These are phyloP conservation scores for Pelodiscus sinensis DNA, from an alignment of 2,113 vertebrate genomes.

Conservation along the genomic window DNA sequence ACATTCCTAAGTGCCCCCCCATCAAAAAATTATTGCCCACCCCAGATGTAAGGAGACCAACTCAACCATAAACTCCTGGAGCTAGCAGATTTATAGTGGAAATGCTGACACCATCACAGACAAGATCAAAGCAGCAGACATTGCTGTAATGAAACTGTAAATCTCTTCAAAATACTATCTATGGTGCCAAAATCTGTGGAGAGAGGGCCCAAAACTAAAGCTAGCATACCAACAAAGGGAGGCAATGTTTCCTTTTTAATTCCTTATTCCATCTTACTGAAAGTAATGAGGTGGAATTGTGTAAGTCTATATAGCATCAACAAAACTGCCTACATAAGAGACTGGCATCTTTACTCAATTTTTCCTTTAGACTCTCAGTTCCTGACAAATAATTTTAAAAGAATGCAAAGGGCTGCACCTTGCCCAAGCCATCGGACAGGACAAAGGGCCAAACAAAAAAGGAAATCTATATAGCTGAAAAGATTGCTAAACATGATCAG, in stretches of 20 bases:
- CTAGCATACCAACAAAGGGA: background rate
- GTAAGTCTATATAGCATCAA: background rate
- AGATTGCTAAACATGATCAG: background rate
- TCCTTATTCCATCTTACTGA: background rate
- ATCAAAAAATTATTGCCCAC: too few relatives aligned
- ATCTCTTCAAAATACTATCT: background rate
- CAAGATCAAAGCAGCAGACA: background rate
- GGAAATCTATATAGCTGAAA: background rate
- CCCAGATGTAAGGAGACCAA: fast-evolving
- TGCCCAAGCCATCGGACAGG: background rate
- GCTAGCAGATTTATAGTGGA: background rate
- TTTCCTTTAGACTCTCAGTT: background rate
- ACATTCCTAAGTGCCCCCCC: too few relatives aligned
- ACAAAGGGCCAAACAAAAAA: fast-evolving
- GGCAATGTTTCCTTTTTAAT: background rate
- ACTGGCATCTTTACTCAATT: background rate
- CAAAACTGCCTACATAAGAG: background rate
- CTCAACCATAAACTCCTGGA: background rate
- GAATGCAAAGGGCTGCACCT: background rate
- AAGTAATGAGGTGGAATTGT: background rate
- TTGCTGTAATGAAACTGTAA: background rate
- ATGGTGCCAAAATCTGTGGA: background rate
- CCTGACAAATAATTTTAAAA: background rate
- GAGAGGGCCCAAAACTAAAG: background rate
- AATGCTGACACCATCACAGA: background rate